Base-by-base conservation (phyloP, 2,888 invertebrate genomes). In the Drosophila kambysellisi region DNA sequence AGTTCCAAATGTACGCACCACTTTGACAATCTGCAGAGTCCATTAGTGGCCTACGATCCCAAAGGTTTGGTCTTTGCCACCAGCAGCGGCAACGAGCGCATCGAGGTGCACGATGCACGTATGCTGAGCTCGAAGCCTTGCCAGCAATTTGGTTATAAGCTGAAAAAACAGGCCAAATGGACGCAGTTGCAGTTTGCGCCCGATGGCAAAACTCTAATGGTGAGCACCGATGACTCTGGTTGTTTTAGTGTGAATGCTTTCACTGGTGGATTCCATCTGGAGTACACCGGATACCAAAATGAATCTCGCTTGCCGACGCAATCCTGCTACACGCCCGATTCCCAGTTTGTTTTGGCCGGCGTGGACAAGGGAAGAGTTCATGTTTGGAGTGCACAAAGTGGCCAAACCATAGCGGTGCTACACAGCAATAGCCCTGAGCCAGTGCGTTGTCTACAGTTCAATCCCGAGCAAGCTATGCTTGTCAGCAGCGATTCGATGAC, bases 161-260 rank as follows among this genome's bases (percentile, higher is more conserved):
- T 48, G 12, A 68, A 59, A 30, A 56, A 50, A 8, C 9, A 17
- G 6, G 62, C 64, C 20, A 63, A 71, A 3, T 86, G 83, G 83
- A 87, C 74, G 7, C 87, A 84, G 43, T 3, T 84, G 46, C 71
- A 72, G 43, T 86, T 80, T 50, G 33, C 86, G 0, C 81, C 86
- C 2, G 59, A 83, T 51, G 88, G 83, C 2, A 67, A 69, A 32
- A 54, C 15, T 0, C n/a, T 85, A 5, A 30, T 88, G 41, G 12
- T 88, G 3, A 53, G 54, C 63, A 81, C 81, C 5, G 62, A 85
- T 69, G 30, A 20, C n/a, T 54, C 60, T 7, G 66, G 70, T 48
- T 83, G 77, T 57, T 85, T 81, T 41, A 76, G 65, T 29, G 68
- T 88, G 50, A 70, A 73, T 46, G 72, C 86, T 15, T 58, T 61